Evolutionary conservation across 2,888 invertebrate species (phyloP).

Genomic region (Acrocyrtus sp.): DNA sequence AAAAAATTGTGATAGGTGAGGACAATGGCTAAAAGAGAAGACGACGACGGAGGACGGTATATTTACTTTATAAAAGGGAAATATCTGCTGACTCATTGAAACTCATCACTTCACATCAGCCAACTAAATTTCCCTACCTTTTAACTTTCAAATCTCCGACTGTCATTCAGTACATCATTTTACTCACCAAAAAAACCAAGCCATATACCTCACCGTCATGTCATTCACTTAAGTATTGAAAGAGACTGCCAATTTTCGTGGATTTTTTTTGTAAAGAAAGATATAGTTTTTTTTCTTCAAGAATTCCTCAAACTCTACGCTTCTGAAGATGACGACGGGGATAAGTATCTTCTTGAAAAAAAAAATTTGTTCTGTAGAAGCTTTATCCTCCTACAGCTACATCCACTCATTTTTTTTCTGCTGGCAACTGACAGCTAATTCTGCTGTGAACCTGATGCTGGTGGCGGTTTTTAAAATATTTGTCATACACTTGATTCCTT

Average conservation of each 20-base stretch:
- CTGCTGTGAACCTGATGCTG: slow-evolving; percentile 4
- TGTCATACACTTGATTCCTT: slow-evolving; percentile 42
- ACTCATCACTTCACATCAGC: slow-evolving; percentile 44
- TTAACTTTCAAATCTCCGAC: slow-evolving; percentile 55
- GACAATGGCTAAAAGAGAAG: background rate
- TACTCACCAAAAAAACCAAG: too few relatives aligned
- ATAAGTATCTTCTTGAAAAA: background rate
- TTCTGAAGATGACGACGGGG: background rate
- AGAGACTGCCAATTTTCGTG: slow-evolving; percentile 60
- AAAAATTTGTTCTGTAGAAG: too few relatives aligned
- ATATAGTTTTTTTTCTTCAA: slow-evolving; percentile 20
- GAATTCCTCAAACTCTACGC: slow-evolving; percentile 35
- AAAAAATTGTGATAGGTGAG: too few relatives aligned
- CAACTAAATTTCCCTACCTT: slow-evolving; percentile 42
- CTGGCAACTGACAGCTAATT: too few relatives aligned
- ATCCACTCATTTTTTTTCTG: too few relatives aligned
- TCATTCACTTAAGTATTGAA: slow-evolving; percentile 48
- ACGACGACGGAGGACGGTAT: slow-evolving; percentile 21
- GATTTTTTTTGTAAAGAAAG: slow-evolving; percentile 43
- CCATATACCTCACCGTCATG: slow-evolving; percentile 23
- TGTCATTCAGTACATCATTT: slow-evolving; percentile 46
- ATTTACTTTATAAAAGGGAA: slow-evolving; percentile 4
- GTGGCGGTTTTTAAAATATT: slow-evolving; percentile 44
- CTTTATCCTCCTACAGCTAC: too few relatives aligned
- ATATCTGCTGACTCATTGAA: slow-evolving; percentile 48